These are phyloP conservation scores for Xenopus tropicalis DNA, from an alignment of 2,113 vertebrate species.

Conservation along the genomic window UCB_Xtro_10.0 CM004449.2:103182001-103182500, in stretches of 20 bases:
- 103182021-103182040: slow-evolving; percentile 12
- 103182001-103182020: slow-evolving; percentile 25
- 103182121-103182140: background rate
- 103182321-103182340: slow-evolving; percentile 24
- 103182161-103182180: slow-evolving; percentile 1
- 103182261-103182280: slow-evolving; percentile 25
- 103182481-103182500: background rate
- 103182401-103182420: slow-evolving; percentile 17
- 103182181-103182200: slow-evolving; percentile 9
- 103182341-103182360: slow-evolving; percentile 31
- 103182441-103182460: slow-evolving; percentile 19
- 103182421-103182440: slow-evolving; percentile 16
- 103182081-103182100: slow-evolving; percentile 11
- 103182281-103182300: background rate
- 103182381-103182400: slow-evolving; percentile 2
- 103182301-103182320: background rate
- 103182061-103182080: background rate
- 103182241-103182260: slow-evolving; percentile 12
- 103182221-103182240: background rate
- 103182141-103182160: background rate
- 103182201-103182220: background rate
- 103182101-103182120: background rate
- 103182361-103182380: slow-evolving; percentile 23
- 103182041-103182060: background rate
- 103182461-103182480: slow-evolving; percentile 35